Conservation (phyloP, 2,797 vertebrate species). For the Holocentrus rufus region DNA sequence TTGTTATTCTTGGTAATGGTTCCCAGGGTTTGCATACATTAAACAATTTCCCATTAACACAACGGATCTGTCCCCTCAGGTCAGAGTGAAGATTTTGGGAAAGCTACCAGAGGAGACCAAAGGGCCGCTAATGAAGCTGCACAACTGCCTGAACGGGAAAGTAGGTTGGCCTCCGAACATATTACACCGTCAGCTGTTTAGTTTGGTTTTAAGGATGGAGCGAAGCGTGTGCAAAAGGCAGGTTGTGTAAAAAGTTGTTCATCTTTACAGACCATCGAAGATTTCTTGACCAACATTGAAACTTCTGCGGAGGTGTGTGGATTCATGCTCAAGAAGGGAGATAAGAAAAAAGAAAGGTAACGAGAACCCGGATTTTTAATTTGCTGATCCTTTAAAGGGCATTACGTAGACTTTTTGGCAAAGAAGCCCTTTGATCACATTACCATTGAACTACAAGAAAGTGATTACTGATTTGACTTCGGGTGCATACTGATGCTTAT, state of each 20-base stretch:
- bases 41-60: background rate
- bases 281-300: constrained; percentile 90
- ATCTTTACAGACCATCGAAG: constrained; percentile 86
- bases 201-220: background rate
- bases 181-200: constrained; percentile 2
- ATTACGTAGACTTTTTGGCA: too few species aligned
- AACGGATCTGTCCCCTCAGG: constrained; percentile 74
- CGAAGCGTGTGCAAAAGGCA: background rate
- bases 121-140: constrained; percentile 89
- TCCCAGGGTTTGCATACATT: background rate
- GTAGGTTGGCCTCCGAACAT: constrained; percentile 74
- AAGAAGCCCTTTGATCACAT: too few species aligned
- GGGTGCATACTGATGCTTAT: too few species aligned
- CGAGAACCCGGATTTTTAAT: too few species aligned
- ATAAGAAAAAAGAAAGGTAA: constrained; percentile 98
- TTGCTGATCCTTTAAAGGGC: too few species aligned
- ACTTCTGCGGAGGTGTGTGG: constrained; percentile 88
- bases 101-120: constrained; percentile 91
- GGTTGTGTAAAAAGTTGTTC: background rate
- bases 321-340: constrained; percentile 92
- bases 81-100: constrained; percentile 91
- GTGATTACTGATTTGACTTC: too few species aligned
- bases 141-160: constrained; percentile 91
- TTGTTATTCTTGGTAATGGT: background rate
- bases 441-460: too few species aligned